Conservation (phyloP, 2,797 vertebrate species). For the Buceros bicornis region DNA sequence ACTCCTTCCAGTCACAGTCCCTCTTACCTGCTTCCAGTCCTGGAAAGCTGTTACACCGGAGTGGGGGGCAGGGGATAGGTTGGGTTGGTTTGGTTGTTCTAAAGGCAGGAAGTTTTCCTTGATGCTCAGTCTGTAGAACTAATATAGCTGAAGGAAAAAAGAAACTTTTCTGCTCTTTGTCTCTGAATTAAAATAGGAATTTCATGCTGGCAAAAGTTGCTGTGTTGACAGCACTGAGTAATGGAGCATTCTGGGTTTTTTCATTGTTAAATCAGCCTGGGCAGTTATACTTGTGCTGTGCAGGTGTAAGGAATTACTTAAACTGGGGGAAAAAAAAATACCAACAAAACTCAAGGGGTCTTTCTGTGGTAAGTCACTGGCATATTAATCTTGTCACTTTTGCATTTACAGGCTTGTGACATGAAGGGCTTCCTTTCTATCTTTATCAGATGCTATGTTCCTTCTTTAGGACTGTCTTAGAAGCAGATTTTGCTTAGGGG, state of each 20-base stretch:
- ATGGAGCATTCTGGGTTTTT: not conserved
- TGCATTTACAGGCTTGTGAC: not conserved
- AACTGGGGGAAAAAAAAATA: not conserved
- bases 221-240: not conserved
- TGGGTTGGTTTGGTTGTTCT: not conserved
- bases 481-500: not conserved
- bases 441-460: not conserved
- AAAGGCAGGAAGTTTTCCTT: not conserved
- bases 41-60: not conserved
- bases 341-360: not conserved
- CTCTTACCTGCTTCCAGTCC: not conserved
- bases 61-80: rapidly evolving
- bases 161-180: not conserved
- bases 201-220: not conserved
- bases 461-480: not conserved
- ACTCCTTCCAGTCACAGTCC: not conserved
- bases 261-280: not conserved
- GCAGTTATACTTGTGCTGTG: not conserved
- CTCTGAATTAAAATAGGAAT: not conserved
- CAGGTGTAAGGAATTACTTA: not conserved
- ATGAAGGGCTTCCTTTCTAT: not conserved
- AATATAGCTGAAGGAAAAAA: not conserved
- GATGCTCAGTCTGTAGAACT: not conserved
- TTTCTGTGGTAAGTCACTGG: not conserved
- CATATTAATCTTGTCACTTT: not conserved